A percentile compares a stretch with the other conserved stretches of the same genome.
Conservation (phyloP, 2,113 vertebrate genomes). For the Ramphastos sulfuratus region DNA sequence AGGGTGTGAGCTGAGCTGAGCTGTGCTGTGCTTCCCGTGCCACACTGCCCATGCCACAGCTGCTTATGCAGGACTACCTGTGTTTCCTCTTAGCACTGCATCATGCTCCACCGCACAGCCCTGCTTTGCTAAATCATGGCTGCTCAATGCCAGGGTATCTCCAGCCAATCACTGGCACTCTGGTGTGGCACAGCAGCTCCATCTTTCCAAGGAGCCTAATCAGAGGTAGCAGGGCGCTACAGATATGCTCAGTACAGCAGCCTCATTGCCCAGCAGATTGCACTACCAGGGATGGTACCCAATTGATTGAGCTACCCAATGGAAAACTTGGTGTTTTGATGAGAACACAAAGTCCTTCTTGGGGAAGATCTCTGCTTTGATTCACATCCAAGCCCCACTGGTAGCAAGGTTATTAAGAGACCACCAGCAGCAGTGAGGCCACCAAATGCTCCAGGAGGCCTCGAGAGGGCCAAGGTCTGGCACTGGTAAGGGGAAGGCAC, state of each 20-base stretch:
- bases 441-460: neutral
- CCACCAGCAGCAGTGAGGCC: neutral
- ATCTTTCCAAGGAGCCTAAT: neutral
- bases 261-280: neutral
- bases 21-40: neutral
- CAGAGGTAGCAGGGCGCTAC: neutral
- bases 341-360: conserved; percentile 6
- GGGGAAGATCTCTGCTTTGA: conserved; percentile 8
- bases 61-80: neutral
- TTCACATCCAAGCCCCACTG: neutral
- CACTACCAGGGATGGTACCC: neutral
- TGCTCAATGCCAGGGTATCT: neutral
- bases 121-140: neutral
- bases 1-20: neutral
- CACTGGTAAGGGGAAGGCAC: neutral
- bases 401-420: neutral
- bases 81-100: neutral
- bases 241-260: neutral
- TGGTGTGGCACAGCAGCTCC: neutral
- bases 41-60: too few relatives aligned
- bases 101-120: neutral
- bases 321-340: conserved; percentile 7
- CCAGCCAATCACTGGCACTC: neutral
- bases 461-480: neutral
- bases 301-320: too few relatives aligned